These are phyloP conservation scores for Amphipoea lucens DNA, from an alignment of 2,888 invertebrate species.

Conservation along the genomic window DNA sequence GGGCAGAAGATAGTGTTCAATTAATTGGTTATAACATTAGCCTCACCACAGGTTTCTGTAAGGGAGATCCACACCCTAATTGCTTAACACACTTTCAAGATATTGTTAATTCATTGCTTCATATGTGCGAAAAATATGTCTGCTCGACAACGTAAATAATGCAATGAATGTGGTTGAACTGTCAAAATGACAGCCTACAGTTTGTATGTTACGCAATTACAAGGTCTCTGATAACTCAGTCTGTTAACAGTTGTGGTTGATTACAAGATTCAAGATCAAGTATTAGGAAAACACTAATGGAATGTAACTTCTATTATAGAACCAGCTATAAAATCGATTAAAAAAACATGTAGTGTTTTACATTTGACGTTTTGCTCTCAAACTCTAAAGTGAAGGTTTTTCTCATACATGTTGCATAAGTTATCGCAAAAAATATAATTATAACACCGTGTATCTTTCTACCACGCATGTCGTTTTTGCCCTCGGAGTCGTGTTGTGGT, in stretches of 20 bases:
- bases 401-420: background rate
- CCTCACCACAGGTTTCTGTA: background rate
- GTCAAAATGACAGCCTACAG: background rate
- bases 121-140: background rate
- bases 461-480: slow-evolving; percentile 52
- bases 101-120: too few species aligned
- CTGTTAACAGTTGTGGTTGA: slow-evolving; percentile 3
- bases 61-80: background rate
- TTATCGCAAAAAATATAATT: background rate
- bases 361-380: background rate
- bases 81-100: too few species aligned
- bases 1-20: background rate
- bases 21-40: slow-evolving; percentile 9
- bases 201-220: background rate
- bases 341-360: background rate
- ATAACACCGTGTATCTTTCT: slow-evolving; percentile 21
- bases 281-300: background rate
- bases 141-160: background rate
- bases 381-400: background rate
- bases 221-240: slow-evolving; percentile 1
- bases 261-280: background rate
- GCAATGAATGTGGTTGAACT: background rate
- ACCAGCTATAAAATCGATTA: background rate
- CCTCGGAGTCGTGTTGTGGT: slow-evolving; percentile 52
- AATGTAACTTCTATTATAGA: background rate